phyloP scores from a whole-genome alignment of 2,113 vertebrate genomes.

The Fregata magnificens region DNA sequence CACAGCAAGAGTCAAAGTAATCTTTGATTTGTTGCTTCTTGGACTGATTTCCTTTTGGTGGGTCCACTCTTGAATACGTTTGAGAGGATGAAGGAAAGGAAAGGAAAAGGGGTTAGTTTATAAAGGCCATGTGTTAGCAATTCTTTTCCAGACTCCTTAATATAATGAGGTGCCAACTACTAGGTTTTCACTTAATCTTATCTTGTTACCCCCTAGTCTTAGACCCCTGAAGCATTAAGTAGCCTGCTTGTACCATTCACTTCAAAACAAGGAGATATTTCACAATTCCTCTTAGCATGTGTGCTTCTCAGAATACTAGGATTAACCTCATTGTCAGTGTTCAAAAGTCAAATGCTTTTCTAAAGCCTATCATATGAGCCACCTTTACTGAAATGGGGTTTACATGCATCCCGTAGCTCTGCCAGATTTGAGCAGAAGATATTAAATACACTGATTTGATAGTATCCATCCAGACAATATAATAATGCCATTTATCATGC shows the following conservation, averaged over 20 bases:
- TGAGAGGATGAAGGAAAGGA: background rate
- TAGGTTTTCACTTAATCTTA: background rate
- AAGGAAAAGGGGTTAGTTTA: background rate
- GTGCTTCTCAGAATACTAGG: background rate
- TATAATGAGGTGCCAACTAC: background rate
- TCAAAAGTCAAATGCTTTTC: background rate
- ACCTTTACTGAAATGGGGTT: background rate
- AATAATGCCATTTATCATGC: background rate
- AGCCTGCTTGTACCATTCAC: background rate
- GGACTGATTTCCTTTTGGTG: background rate
- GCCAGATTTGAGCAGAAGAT: background rate
- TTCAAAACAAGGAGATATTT: background rate
- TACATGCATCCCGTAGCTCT: background rate
- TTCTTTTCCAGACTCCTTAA: background rate
- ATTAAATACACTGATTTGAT: background rate
- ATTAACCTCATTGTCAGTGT: background rate
- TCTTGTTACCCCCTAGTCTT: background rate
- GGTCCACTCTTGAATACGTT: background rate
- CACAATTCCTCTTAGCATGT: background rate
- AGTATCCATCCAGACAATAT: background rate
- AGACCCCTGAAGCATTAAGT: background rate
- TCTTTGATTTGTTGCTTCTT: background rate
- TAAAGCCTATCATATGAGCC: background rate
- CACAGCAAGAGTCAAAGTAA: background rate
- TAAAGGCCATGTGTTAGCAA: background rate